Evolutionary conservation across 2,113 vertebrate genomes (phyloP), one percentile per base, ranked within the genome.

Genomic region (Actenoides lindsayi): DNA sequence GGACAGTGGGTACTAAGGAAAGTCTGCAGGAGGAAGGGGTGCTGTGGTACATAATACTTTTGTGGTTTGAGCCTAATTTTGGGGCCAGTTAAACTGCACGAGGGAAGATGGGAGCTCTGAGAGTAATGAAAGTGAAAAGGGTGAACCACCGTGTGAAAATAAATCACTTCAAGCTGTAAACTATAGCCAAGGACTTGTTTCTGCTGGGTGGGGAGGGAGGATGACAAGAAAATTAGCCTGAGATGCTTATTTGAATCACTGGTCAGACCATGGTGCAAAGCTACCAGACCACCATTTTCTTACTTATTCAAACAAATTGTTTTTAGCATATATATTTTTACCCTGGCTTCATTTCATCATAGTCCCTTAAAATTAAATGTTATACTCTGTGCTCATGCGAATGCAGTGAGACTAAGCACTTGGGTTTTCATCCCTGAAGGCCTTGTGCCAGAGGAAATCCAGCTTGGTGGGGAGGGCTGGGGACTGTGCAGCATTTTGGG

Each of bases 31-130:
- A 68, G 6, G 28, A 63, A 83, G 14, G 27, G 77, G 46, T 73
- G 84, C 85, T 94, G 90, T 11, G 16, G 62, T 94, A 83, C 82
- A 64, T 85, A 74, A 79, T 94, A 94, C 13, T 63, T 68, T 50
- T 31, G 54, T 33, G 68, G 21, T 33, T n/a, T 64, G 44, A 95
- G 91, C 69, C 92, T 77, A 13, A 33, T 65, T 94, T 94, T 17
- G 62, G 93, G 68, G 67, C 37, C 82, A 90, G 48, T 21, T 87
- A 90, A 85, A 74, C 78, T 59, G 44, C 41, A 37, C 14, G 42
- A 89, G 90, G 67, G 63, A 95, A 95, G 92, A 97, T 67, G 24
- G 37, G 81, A 91, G 78, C 70, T 63, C 37, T 59, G 93, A 97
- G 91, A 92, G 91, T 13, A 88, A 89, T 73, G 86, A 85, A 96